These are phyloP conservation scores for Catostylus mosaicus DNA, from an alignment of 30 jellyfish, hydroid and myxozoan genomes.

Conservation along the genomic window DNA sequence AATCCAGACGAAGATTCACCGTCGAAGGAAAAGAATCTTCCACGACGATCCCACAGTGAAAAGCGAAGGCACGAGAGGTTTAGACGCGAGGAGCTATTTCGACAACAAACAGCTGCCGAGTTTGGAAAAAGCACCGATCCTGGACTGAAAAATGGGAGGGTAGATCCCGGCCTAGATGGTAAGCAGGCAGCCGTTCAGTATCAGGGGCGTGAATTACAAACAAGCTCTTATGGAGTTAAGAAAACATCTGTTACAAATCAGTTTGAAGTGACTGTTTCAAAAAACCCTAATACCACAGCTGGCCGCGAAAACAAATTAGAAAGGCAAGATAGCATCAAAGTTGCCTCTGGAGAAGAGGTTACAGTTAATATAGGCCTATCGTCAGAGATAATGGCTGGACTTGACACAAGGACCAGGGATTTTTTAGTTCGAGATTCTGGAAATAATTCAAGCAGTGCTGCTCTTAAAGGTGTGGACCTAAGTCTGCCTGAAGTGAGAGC, in stretches of 20 bases:
- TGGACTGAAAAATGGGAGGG: constrained; percentile 34
- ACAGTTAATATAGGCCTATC: constrained; percentile 64
- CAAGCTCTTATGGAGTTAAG: not conserved
- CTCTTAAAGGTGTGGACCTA: constrained; percentile 59
- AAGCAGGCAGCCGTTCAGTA: not conserved
- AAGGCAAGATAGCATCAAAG: constrained; percentile 61
- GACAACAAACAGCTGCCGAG: constrained; percentile 59
- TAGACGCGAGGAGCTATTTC: constrained; percentile 49
- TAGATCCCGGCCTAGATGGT: constrained; percentile 12
- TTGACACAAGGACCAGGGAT: constrained; percentile 54
- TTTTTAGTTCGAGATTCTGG: constrained; percentile 18
- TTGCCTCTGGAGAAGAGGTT: constrained; percentile 65
- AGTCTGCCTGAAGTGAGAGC: constrained; percentile 69
- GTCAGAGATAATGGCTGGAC: constrained; percentile 72
- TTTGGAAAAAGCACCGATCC: constrained; percentile 15
- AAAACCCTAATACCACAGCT: constrained; percentile 23
- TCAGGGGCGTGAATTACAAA: not conserved
- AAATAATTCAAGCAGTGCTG: not conserved
- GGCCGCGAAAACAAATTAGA: constrained; percentile 11
- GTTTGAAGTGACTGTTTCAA: constrained; percentile 41
- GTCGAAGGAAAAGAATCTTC: constrained; percentile 21
- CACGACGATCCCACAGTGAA: constrained; percentile 59
- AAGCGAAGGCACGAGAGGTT: constrained; percentile 55
- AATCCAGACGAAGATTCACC: constrained; percentile 1
- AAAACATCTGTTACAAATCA: constrained; percentile 22